Base-by-base conservation (phyloP, 2,113 vertebrate species). In the Chaenogobius annularis region DNA sequence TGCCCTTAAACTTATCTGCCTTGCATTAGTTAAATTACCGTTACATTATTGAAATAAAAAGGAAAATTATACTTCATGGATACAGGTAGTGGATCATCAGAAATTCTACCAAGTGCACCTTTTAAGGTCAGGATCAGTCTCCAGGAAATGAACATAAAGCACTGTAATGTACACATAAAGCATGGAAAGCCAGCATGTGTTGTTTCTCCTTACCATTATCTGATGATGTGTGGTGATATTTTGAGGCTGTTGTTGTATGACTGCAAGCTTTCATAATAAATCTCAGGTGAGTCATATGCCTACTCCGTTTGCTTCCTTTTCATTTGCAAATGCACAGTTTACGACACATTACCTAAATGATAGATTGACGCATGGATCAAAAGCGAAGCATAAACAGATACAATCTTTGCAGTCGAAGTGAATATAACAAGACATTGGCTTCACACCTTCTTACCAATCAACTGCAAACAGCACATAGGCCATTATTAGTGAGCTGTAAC, bases 401-500 rank as follows among this genome's bases (percentile, higher is more conserved):
- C 69, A 1, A 35, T 61, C 71, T 81, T 66, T 79, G 63, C 61
- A 54, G 70, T 80, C 71, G 62, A 44, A 46, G 58, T 44, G 66
- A 68, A 70, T 23, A 66, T 43, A 55, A 70, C 46, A 66, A 77
- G 75, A 74, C 7, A 64, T 37, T 8, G 43, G 64, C 77, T 72
- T 63, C 62, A 47, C 72, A 77, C 68, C 68, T 58, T 76, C 79
- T 80, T 83, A 70, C 61, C 74, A 86, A 83, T 70, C 69, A 78
- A 69, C 72, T 12, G 50, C 80, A 77, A 83, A 78, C 78, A 56
- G 67, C 84, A 77, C 75, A 68, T 0, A 62, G 70, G 75, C 86
- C 83, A 80, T 85, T 83, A 88, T 31, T 54, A 84, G 59, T 31
- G 79, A 81, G 79, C 73, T 22, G 64, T 72, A 66, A 72, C 10